Conservation (phyloP, 2,797 vertebrate species). For the Periparus ater region DNA sequence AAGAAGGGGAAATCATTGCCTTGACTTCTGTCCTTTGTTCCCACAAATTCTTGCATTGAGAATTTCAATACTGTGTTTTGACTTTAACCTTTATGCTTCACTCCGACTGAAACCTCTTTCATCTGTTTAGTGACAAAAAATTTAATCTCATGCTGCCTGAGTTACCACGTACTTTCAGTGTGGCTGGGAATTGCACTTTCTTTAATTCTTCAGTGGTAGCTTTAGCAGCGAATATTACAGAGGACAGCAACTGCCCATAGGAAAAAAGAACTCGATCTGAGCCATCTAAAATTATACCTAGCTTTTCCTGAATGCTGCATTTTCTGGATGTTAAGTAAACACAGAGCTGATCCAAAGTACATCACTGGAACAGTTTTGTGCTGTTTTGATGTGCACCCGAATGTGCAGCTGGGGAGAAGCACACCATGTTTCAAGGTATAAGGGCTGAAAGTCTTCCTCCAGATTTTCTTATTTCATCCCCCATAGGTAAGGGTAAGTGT, state of each 20-base stretch:
- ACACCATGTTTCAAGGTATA: not conserved
- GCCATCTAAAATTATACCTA: not conserved
- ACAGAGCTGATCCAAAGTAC: not conserved
- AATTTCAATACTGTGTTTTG: not conserved
- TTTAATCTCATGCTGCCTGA: not conserved
- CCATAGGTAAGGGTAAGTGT: not conserved
- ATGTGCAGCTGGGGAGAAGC: not conserved
- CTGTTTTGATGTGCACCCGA: not conserved
- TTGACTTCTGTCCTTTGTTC: not conserved
- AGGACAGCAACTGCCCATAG: not conserved
- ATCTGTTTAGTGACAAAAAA: not conserved
- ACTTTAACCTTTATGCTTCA: not conserved
- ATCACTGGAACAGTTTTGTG: rapidly evolving
- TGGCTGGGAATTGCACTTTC: not conserved
- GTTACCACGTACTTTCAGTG: not conserved
- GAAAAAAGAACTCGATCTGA: not conserved
- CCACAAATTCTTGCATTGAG: not conserved
- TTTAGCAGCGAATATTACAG: not conserved
- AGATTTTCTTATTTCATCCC: not conserved
- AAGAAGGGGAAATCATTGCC: not conserved
- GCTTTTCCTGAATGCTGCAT: not conserved
- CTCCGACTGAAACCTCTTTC: not conserved
- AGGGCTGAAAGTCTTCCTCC: slow-evolving; percentile 17
- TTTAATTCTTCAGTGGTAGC: not conserved
- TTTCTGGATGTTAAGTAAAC: not conserved